Evolutionary conservation across 1,140 invertebrate genomes (phyloP).

Genomic region (Microplitis mediator): DNA sequence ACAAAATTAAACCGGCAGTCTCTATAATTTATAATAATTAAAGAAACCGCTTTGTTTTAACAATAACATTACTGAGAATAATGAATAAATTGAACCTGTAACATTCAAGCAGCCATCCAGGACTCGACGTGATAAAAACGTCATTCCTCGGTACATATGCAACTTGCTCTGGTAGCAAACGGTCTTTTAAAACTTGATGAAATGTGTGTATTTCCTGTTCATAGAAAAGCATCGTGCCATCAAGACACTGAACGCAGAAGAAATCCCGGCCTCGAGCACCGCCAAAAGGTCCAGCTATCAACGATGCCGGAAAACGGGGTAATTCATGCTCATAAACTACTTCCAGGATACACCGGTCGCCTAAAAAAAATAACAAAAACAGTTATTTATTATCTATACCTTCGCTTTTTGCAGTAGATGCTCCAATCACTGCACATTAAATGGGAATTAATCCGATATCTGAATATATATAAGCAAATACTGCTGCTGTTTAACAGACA

Average conservation of each 20-base stretch:
- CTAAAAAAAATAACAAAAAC: slow-evolving; percentile 52
- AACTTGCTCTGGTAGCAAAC: slow-evolving; percentile 80
- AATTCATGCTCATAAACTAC: slow-evolving; percentile 72
- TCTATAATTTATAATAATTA: too few species aligned
- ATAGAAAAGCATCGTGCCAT: slow-evolving; percentile 83
- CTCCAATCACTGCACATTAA: not conserved
- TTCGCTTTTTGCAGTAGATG: not conserved
- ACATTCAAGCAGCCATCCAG: slow-evolving; percentile 76
- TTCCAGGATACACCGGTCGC: slow-evolving; percentile 68
- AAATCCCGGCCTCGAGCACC: slow-evolving; percentile 79
- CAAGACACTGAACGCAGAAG: slow-evolving; percentile 84
- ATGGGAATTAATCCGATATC: too few species aligned
- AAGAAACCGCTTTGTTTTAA: not conserved
- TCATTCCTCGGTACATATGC: slow-evolving; percentile 79
- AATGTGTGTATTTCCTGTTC: slow-evolving; percentile 88
- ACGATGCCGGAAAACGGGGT: slow-evolving; percentile 68
- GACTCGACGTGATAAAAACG: slow-evolving; percentile 77
- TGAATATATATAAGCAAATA: too few species aligned
- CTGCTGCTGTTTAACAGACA: too few species aligned
- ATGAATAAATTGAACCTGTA: slow-evolving; percentile 70
- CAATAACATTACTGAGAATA: not conserved
- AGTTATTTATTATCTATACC: too few species aligned
- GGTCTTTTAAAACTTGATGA: slow-evolving; percentile 73
- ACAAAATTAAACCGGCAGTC: too few species aligned
- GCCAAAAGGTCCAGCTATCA: slow-evolving; percentile 83